Conservation (phyloP, 2,113 vertebrate genomes). For the Cyanoderma ruficeps region DNA sequence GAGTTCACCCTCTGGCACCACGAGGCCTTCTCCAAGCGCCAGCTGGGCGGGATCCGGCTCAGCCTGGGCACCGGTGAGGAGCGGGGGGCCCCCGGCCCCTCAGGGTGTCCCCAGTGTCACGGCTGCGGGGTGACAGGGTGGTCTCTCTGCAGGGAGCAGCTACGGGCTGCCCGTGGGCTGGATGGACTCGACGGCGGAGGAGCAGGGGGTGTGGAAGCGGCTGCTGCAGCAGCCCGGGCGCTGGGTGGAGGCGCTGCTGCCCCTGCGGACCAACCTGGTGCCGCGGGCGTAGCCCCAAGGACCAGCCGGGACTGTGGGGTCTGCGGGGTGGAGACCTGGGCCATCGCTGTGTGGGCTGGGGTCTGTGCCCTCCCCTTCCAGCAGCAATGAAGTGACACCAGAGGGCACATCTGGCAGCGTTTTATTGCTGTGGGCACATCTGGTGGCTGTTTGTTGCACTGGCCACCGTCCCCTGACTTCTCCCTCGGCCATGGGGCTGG, state of each 20-base stretch:
- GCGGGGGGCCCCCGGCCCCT: not conserved
- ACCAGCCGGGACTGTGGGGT: rapidly evolving
- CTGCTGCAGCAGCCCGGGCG: slow-evolving; percentile 82
- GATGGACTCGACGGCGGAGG: slow-evolving; percentile 95
- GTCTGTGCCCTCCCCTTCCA: not conserved
- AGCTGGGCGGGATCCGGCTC: slow-evolving; percentile 87
- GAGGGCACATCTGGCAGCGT: not conserved
- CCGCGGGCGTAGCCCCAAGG: slow-evolving; percentile 48
- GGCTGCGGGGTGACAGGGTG: rapidly evolving
- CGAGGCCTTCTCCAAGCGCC: slow-evolving; percentile 77
- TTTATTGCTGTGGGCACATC: not conserved
- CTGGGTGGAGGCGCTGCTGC: slow-evolving; percentile 88
- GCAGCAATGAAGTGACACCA: not conserved
- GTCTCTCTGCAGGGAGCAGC: slow-evolving; percentile 77
- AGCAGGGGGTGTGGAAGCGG: slow-evolving; percentile 80
- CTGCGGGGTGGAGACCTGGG: not conserved
- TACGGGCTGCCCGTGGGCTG: slow-evolving; percentile 87
- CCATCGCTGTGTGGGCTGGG: rapidly evolving
- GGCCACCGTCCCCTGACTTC: not conserved
- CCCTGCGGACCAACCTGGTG: slow-evolving; percentile 84
- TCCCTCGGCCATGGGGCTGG: rapidly evolving
- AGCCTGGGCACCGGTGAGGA: slow-evolving; percentile 88
- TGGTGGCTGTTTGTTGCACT: not conserved
- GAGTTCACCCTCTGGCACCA: slow-evolving; percentile 93
- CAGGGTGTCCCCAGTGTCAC: rapidly evolving